Base-by-base conservation (phyloP, 1,140 invertebrate genomes). In the Contarinia nasturtii region DNA sequence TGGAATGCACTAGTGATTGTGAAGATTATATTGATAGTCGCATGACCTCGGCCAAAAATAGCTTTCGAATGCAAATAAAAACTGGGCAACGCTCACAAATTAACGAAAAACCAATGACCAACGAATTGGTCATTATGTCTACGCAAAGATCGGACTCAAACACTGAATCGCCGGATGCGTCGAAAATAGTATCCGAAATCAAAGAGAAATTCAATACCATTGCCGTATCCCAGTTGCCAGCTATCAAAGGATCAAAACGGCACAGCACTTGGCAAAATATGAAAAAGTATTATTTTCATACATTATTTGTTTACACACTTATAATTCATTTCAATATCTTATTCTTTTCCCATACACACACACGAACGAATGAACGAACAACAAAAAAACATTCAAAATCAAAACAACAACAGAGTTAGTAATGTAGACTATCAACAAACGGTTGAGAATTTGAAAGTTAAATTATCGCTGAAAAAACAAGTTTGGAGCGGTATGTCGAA, bases 1-100 rank as follows among this genome's bases (percentile, higher is more conserved):
- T 68, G n/a, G 70, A 72, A 52, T 67, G 60, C 27, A 69, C 70
- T 15, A 71, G 67, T 7, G 67, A 62, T 7, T 68, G 72, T 33
- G 69, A 71, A 51, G 54, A 56, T 51, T 54, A 60, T 34, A 48
- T 54, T 34, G 14, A 27, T 3, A 27, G 27, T 27, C 27, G 27
- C 27, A 27, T 27, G 27, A 27, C 27, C 27, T 27, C 27, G 27
- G 10, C 27, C 27, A 27, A 27, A 27, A 27, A 27, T 27, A 27
- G 27, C 10, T 27, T 27, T 10, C 27, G 27, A 27, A 27, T 27
- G 27, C 2, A 57, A 60, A 34, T 56, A 59, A 33, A 60, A 57
- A 33, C 53, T 57, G 3, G 57, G 61, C 37, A 46, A 27, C 36
- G 53, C 51, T 37, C 54, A 54, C 8, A 54, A 56, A 14, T 52